Base-by-base conservation (phyloP, 2,797 vertebrate genomes). In the Neomorphus geoffroyi region DNA sequence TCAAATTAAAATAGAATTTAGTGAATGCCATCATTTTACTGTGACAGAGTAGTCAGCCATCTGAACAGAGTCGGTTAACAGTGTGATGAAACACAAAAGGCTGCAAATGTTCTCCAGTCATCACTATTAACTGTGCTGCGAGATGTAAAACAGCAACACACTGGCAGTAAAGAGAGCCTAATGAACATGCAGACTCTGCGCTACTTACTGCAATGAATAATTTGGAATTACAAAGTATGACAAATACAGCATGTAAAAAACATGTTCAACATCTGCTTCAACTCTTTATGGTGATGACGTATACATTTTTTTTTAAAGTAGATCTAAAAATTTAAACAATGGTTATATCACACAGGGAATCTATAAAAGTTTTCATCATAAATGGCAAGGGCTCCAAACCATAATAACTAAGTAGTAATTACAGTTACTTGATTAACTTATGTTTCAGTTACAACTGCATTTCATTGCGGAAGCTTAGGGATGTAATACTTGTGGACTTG, bases 51-150 rank as follows among this genome's bases (percentile, higher is more conserved):
- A 39, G 96, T 88, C 94, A 95, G 74, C 57, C 85, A 56, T 45
- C 86, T 80, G 91, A 96, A 75, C 27, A 92, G 64, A 82, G 93
- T 67, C n/a, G 12, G 93, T 95, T 93, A 93, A 67, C 81, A 85
- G 54, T 28, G 17, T 39, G 57, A 93, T 73, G 54, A 82, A 92
- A 94, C 32, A 84, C 33, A 93, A 96, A 93, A 87, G 73, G 27
- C 73, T 90, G 75, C 46, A 90, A 91, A 85, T 61, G 73, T 53
- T 95, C 87, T 50, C 67, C 89, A 91, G 3, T 92, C 80, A 69
- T 70, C 70, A 56, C 46, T 48, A 48, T 23, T 48, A 93, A 54
- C 79, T 41, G 71, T 50, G 56, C 75, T 91, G 90, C 73, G 92
- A 86, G 82, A 96, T 46, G 67, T 67, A 70, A 85, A 88, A 66